A percentile compares a stretch with the other conserved stretches of the same genome.
These are phyloP conservation scores for Emydoidea blandingii DNA, from an alignment of 2,797 vertebrate genomes.

Conservation along the genomic window DNA sequence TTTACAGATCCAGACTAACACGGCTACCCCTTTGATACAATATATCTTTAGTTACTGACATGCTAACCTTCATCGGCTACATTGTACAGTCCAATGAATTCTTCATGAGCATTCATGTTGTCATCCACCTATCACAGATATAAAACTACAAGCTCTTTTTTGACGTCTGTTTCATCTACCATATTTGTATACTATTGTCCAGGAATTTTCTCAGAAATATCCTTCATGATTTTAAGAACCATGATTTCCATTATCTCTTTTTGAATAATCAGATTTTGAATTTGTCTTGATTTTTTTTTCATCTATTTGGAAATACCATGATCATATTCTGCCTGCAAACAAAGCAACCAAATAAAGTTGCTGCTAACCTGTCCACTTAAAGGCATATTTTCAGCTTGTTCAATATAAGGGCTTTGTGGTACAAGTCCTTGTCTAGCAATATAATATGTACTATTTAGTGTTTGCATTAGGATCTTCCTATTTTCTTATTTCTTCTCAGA, in stretches of 20 bases:
- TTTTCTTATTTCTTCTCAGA: background rate
- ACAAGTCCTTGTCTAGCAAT: background rate
- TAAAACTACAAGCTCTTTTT: background rate
- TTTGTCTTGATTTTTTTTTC: background rate
- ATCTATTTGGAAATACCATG: background rate
- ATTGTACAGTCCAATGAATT: background rate
- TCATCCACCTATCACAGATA: background rate
- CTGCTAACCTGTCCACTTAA: background rate
- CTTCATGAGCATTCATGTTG: background rate
- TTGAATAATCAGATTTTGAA: background rate
- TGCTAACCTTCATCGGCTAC: background rate
- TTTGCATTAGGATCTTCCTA: background rate
- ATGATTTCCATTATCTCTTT: background rate
- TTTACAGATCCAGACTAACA: too few relatives aligned
- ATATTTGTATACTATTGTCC: background rate
- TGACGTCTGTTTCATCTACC: background rate
- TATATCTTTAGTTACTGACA: background rate
- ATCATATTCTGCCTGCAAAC: background rate
- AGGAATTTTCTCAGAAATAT: background rate
- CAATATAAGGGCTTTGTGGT: background rate
- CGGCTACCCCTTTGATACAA: too few relatives aligned
- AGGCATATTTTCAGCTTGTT: background rate
- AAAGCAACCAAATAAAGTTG: background rate
- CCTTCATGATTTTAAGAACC: background rate
- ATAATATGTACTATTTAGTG: background rate